Conservation (phyloP, 2,113 vertebrate species). For the cat (Felis catus) region DNA sequence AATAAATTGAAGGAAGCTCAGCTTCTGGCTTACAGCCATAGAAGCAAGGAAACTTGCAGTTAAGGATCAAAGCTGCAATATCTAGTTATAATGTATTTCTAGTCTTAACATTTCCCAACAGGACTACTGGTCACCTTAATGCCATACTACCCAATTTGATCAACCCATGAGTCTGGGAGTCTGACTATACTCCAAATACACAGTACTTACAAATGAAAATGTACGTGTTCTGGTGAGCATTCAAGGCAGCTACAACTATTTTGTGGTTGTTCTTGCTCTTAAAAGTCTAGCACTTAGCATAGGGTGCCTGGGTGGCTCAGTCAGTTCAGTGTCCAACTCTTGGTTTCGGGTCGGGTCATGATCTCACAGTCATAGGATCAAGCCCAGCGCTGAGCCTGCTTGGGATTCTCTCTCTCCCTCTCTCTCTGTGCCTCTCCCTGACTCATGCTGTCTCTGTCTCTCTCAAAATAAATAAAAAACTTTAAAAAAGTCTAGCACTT, state of each 20-base stretch:
- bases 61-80: constrained; percentile 61
- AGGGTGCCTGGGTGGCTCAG: too few species aligned
- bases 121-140: not conserved
- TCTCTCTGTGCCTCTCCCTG: too few species aligned
- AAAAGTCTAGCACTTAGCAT: too few species aligned
- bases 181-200: not conserved
- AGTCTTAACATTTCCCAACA: constrained; percentile 26
- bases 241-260: not conserved
- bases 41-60: constrained; percentile 52
- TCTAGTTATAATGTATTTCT: constrained; percentile 28
- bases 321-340: too few species aligned
- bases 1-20: constrained; percentile 70
- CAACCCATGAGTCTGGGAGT: not conserved
- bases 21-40: constrained; percentile 57
- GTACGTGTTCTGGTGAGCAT: not conserved
- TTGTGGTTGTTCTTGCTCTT: not conserved
- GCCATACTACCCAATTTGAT: not conserved
- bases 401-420: too few species aligned
- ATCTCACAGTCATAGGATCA: too few species aligned
- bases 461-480: too few species aligned
- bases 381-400: too few species aligned
- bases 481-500: not conserved
- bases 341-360: too few species aligned
- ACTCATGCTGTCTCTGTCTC: too few species aligned
- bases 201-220: not conserved